phyloP scores from a whole-genome alignment of 2,113 vertebrate species.

The Phyllopteryx taeniolatus region DNA sequence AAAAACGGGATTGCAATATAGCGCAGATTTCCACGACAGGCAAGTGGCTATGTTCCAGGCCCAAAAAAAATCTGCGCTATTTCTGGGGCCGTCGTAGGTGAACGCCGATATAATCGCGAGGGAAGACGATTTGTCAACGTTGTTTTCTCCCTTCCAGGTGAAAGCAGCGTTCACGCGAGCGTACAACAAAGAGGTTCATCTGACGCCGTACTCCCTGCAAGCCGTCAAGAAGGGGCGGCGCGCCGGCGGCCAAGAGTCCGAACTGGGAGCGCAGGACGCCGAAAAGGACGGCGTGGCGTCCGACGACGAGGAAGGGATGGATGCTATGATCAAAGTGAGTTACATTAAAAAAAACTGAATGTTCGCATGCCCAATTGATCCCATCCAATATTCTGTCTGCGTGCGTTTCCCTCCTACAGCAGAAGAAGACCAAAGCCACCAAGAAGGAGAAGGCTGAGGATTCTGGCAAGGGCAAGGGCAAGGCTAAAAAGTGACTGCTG shows the following conservation, averaged over 20 bases:
- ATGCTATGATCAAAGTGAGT: slow-evolving; percentile 96
- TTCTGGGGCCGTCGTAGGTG: no score
- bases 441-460: slow-evolving; percentile 79
- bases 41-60: no score
- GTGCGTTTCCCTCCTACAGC: slow-evolving; percentile 54
- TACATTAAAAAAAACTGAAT: no score
- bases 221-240: slow-evolving; percentile 75
- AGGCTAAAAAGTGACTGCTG: slow-evolving; percentile 70
- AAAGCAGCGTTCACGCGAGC: slow-evolving; percentile 92
- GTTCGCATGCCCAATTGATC: background rate
- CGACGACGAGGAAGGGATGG: slow-evolving; percentile 48
- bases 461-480: slow-evolving; percentile 76
- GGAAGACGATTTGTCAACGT: background rate
- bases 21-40: no score
- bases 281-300: no score
- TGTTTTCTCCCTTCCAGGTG: slow-evolving; percentile 71
- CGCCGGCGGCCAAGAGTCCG: slow-evolving; percentile 60
- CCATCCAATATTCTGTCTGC: background rate
- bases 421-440: slow-evolving; percentile 82
- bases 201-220: slow-evolving; percentile 86
- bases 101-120: no score
- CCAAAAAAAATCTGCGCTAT: no score
- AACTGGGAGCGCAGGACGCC: slow-evolving; percentile 60
- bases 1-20: no score
- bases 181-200: slow-evolving; percentile 89